These are phyloP conservation scores for Pithys albifrons DNA, from an alignment of 2,113 vertebrate genomes.

Conservation along the genomic window DNA sequence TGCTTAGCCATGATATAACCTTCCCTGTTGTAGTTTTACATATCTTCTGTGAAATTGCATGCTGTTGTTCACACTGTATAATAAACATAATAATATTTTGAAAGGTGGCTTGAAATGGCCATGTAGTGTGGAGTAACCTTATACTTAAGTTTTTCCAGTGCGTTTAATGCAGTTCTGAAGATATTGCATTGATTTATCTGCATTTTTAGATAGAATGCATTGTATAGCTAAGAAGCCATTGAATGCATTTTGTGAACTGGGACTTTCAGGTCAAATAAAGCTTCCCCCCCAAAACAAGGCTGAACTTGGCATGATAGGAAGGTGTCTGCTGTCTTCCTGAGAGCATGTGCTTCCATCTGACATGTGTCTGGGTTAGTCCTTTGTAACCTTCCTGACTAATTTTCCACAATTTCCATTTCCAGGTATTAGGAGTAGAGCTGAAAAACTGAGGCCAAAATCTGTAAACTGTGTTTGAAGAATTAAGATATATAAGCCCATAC, in stretches of 20 bases:
- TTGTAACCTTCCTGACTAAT: neutral
- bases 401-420: neutral
- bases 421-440: neutral
- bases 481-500: neutral
- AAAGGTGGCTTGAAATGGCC: neutral
- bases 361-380: neutral
- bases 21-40: neutral
- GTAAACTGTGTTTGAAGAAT: neutral
- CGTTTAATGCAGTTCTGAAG: neutral
- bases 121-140: neutral
- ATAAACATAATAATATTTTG: neutral
- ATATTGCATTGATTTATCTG: neutral
- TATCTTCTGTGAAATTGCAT: neutral
- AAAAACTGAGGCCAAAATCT: neutral
- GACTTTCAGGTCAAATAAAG: neutral
- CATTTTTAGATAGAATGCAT: neutral
- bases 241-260: neutral
- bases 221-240: neutral
- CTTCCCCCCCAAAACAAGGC: neutral
- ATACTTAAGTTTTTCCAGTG: neutral
- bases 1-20: neutral
- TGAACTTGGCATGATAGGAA: neutral
- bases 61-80: neutral
- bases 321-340: neutral
- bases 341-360: neutral